Evolutionary conservation across 1,140 invertebrate species (phyloP).

Genomic region (Alviniconcha marisindica): DNA sequence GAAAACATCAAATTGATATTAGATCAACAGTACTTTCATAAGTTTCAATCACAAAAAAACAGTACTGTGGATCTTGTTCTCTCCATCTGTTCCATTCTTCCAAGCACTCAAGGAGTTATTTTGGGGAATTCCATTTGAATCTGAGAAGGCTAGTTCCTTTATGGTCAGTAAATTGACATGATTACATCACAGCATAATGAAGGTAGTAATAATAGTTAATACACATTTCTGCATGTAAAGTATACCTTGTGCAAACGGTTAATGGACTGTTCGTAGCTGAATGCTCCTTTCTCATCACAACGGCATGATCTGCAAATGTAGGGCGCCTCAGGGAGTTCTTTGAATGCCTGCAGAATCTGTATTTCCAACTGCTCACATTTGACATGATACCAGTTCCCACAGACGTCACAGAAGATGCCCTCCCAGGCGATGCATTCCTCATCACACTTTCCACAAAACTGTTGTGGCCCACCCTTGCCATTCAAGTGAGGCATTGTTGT

Average conservation of each 20-base stretch:
- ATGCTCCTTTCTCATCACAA: not conserved
- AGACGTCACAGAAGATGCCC: conserved; percentile 24
- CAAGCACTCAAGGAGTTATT: too few species aligned
- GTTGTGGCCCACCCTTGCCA: not conserved
- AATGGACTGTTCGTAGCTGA: not conserved
- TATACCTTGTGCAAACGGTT: conserved; percentile 34
- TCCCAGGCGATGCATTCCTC: conserved; percentile 1
- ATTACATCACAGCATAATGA: too few species aligned
- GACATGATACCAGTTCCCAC: conserved; percentile 20
- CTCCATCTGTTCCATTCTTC: too few species aligned
- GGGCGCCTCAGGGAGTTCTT: conserved; percentile 28
- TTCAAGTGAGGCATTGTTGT: conserved; percentile 11
- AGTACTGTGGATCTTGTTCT: too few species aligned
- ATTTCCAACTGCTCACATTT: conserved; percentile 20
- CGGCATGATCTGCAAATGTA: conserved; percentile 34
- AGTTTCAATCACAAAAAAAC: too few species aligned
- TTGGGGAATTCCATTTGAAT: too few species aligned
- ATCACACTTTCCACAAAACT: conserved; percentile 19
- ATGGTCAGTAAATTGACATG: too few species aligned
- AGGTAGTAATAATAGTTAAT: too few species aligned
- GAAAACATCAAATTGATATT: too few species aligned
- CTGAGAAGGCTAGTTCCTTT: too few species aligned
- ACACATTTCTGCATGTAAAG: too few species aligned
- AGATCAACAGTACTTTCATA: too few species aligned
- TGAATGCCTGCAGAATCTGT: conserved; percentile 1